Evolutionary conservation across 2,888 invertebrate genomes (phyloP), one percentile per base, ranked within the genome.

Genomic region (Melinaea menophilus): DNA sequence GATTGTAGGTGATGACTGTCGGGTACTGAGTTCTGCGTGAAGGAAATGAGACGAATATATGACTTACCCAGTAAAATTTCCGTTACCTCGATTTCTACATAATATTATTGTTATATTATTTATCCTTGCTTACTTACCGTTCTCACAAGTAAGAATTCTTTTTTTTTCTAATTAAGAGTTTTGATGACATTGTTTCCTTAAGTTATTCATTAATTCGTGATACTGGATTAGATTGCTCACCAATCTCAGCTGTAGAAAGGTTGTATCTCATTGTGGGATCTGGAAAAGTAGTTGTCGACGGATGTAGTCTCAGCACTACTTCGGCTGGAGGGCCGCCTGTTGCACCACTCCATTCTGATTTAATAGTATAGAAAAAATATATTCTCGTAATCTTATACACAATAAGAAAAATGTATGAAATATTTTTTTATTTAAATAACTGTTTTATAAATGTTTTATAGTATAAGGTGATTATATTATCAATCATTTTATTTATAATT

Each of bases 301-400:
- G 90, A 61, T 89, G 90, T 11, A 90, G 70, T 22, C 90, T 72
- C 5, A 90, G 73, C 34, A 89, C 85, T 61, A 90, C 89, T 69
- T 90, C 90, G 2, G 90, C 88, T 0, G 86, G 86, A 0, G 89
- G 90, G 0, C 90, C 89, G 2, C 90, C 90, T 1, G 89, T 88
- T 13, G 80, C 87, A 0, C 90, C 90, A 66, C 81, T 88, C 90
- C 90, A 90, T 83, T 90, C 90, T 90, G 73, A 61, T 47, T 51
- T 11, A 54, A 57, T n/a, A 31, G 45, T 37, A 2, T 48, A 11
- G 13, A 56, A 34, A 46, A 35, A 56, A 37, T 11, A 55, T 59
- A 41, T 5, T 34, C 3, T 37, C 22, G 2, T 35, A 11, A 37
- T 31, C 51, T 9, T 13, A 9, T 7, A n/a, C 7, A 3, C n/a